These are phyloP conservation scores for Lordiphosa collinella DNA, from an alignment of 1,140 invertebrate genomes.

Conservation along the genomic window DNA sequence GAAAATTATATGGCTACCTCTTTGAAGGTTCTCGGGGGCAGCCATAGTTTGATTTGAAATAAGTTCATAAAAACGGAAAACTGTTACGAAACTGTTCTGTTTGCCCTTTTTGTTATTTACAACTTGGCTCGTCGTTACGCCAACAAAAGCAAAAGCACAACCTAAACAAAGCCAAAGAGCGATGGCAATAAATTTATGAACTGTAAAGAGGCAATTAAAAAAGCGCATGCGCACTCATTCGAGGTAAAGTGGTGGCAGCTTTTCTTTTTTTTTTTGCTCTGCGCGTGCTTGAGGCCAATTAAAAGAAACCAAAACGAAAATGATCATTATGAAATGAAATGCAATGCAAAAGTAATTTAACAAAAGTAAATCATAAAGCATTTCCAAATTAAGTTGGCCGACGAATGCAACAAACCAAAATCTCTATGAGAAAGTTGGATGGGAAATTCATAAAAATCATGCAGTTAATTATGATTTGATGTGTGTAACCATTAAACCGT, in stretches of 20 bases:
- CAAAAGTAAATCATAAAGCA: constrained; percentile 28
- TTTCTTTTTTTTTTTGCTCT: constrained; percentile 27
- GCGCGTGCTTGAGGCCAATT: constrained; percentile 44
- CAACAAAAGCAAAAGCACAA: background rate
- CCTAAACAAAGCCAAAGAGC: constrained; percentile 9
- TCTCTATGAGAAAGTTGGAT: constrained; percentile 29
- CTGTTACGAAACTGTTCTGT: constrained; percentile 8
- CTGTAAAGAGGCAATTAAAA: constrained; percentile 49
- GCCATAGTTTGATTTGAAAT: constrained; percentile 12
- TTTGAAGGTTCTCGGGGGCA: constrained; percentile 5
- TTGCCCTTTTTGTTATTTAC: constrained; percentile 6
- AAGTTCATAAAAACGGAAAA: constrained; percentile 2
- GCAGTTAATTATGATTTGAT: constrained; percentile 22
- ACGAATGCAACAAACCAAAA: constrained; percentile 10
- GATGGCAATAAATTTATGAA: constrained; percentile 44
- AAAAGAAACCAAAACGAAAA: constrained; percentile 18
- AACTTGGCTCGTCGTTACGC: constrained; percentile 12
- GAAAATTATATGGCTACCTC: constrained; percentile 1
- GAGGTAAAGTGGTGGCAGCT: constrained; percentile 25
- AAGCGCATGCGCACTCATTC: constrained; percentile 36
- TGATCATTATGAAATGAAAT: constrained; percentile 32
- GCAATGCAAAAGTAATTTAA: constrained; percentile 38
- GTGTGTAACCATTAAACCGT: constrained; percentile 11
- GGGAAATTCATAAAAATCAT: constrained; percentile 30
- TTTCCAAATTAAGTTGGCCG: constrained; percentile 33